These are phyloP conservation scores for Clarias laeviceps DNA, from an alignment of 2,797 vertebrate genomes.

Conservation along the genomic window DNA sequence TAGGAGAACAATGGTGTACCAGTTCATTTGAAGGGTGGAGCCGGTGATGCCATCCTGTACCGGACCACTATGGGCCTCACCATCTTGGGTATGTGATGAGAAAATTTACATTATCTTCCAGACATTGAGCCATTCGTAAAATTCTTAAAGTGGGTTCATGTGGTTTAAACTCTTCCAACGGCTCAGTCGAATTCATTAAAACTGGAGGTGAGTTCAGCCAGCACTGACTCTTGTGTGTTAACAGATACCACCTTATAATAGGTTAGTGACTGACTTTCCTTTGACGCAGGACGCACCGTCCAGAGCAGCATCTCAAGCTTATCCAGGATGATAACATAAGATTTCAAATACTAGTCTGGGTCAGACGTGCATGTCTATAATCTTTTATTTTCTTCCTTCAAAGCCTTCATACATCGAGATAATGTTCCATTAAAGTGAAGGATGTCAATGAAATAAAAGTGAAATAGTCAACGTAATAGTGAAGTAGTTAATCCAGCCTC, in stretches of 20 bases:
- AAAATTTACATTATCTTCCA: background rate
- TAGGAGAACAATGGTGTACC: constrained; percentile 91
- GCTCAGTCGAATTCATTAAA: background rate
- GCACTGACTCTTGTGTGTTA: background rate
- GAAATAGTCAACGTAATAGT: background rate
- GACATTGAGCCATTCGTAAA: background rate
- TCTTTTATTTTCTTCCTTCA: background rate
- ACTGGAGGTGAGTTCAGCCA: background rate
- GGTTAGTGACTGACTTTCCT: background rate
- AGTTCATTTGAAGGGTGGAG: constrained; percentile 87
- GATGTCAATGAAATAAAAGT: too few species aligned
- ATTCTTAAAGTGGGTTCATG: background rate
- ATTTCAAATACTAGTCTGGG: too few species aligned
- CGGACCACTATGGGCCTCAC: constrained; percentile 78
- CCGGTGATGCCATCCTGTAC: constrained; percentile 80
- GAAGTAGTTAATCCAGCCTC: background rate
- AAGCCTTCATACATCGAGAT: background rate
- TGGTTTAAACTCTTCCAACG: background rate
- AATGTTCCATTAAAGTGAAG: background rate
- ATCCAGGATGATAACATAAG: background rate
- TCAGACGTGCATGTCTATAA: too few species aligned
- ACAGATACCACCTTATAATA: too few species aligned
- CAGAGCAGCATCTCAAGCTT: background rate
- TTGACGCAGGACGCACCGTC: background rate
- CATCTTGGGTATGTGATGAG: constrained; percentile 77